These are phyloP conservation scores for Leucosticte australis DNA, from an alignment of 2,113 vertebrate genomes.

Conservation along the genomic window DNA sequence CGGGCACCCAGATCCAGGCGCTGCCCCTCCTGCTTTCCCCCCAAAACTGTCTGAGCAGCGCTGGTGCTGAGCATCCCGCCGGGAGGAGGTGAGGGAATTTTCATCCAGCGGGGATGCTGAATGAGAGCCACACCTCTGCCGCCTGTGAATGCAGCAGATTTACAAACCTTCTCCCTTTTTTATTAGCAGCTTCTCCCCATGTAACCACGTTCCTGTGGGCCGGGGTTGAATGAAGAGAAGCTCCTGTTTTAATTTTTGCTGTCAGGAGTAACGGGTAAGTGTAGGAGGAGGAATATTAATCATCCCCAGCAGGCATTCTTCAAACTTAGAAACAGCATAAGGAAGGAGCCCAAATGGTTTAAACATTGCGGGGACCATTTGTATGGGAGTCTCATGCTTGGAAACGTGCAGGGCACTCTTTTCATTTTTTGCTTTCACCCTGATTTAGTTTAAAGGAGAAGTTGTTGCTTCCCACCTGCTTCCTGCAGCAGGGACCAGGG, in stretches of 20 bases:
- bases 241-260: conserved; percentile 58
- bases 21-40: not conserved
- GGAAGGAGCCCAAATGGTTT: conserved; percentile 59
- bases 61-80: not conserved
- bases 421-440: not conserved
- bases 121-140: conserved; percentile 39
- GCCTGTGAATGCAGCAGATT: not conserved
- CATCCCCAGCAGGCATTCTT: conserved; percentile 48
- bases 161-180: conserved; percentile 8
- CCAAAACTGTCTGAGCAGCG: not conserved
- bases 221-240: conserved; percentile 54
- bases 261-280: conserved; percentile 53
- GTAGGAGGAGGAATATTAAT: conserved; percentile 56
- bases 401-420: conserved; percentile 36
- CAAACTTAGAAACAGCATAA: conserved; percentile 52
- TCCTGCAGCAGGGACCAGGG: not conserved
- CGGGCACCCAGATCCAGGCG: not conserved
- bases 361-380: conserved; percentile 44
- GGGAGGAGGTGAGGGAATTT: not conserved
- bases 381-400: conserved; percentile 34
- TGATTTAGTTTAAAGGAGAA: not conserved
- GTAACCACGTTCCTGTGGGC: conserved; percentile 29
- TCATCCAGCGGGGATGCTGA: not conserved
- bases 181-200: conserved; percentile 7
- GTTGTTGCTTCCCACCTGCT: not conserved